Evolutionary conservation across 2,797 vertebrate genomes (phyloP), one percentile per base, ranked within the genome.

Genomic region (Sebastes itinus): DNA sequence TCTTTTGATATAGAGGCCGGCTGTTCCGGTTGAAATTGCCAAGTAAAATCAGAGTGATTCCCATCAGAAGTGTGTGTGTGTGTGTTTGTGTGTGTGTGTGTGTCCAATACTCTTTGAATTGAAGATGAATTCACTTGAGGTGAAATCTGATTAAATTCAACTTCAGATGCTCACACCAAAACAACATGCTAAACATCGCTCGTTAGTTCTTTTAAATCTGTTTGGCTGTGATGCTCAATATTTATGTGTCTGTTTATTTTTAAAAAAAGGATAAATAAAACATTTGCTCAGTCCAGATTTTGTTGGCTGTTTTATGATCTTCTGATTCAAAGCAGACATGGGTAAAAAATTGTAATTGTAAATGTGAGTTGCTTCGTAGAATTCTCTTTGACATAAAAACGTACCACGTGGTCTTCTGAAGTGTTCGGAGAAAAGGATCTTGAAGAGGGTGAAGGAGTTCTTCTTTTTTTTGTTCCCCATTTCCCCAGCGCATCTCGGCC

Each of bases 1-100:
- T 87, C 35, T 77, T 85, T 85, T 91, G 54, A 89, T 82, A 70
- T 42, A 68, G 62, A 81, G 49, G 49, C 71, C 59, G 56, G 63
- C 82, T 81, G 61, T 74, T 78, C 23, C 2, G 2, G 61, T 23
- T 28, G 65, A 60, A 81, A 80, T 75, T 86, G 65, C 42, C 52
- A 69, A 75, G 23, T 71, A 25, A 75, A 81, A 75, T 78, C 3
- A 59, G 42, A 80, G 61, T 20, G 27, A 80, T 77, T 87, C 58
- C 70, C 61, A 52, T 84, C 83, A 84, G 55, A 83, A 38, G 74
- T 35, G 23, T 64, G 67, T 66, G 74, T 59, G 66, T 65, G 73
- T 62, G 23, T 68, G 75, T 78, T 10, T 33, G 32, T 33, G 60
- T 65, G 73, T 61, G n/a, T 64, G 75, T 78, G 67, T 66, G 73